These are phyloP conservation scores for Onchidella celtica DNA, from an alignment of 2,888 invertebrate genomes.

Conservation along the genomic window DNA sequence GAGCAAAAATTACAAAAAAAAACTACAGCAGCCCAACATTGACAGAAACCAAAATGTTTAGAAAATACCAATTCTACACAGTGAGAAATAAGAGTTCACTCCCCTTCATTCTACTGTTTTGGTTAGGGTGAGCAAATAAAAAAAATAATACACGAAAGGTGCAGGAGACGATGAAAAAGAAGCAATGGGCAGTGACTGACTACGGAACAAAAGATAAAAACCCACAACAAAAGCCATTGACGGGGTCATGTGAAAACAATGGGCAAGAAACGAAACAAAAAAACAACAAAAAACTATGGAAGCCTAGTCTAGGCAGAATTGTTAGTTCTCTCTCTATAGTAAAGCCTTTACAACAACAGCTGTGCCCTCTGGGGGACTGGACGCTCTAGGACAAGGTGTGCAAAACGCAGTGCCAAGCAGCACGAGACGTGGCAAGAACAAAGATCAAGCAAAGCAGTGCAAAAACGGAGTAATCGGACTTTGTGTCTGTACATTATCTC, in stretches of 20 bases:
- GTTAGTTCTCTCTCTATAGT: background rate
- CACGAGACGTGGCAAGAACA: background rate
- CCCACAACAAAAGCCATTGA: background rate
- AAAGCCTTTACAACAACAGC: background rate
- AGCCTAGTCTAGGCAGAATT: background rate
- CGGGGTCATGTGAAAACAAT: background rate
- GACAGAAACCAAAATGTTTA: too few species aligned
- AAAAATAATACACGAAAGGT: conserved; percentile 2
- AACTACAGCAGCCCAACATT: background rate
- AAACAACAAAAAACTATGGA: conserved; percentile 4
- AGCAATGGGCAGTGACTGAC: background rate
- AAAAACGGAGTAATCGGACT: background rate
- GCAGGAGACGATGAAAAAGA: conserved; percentile 16
- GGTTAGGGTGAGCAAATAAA: conserved; percentile 21
- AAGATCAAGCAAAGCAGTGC: background rate
- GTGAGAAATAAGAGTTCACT: conserved; percentile 1
- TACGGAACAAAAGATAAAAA: conserved; percentile 4
- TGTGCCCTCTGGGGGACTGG: too few species aligned
- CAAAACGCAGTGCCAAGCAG: background rate
- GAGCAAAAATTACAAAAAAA: too few species aligned
- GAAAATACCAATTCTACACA: conserved; percentile 40
- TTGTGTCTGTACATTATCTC: too few species aligned
- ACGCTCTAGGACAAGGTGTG: too few species aligned
- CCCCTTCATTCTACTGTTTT: background rate
- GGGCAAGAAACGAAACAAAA: background rate